Conservation (phyloP, 1,140 invertebrate genomes). For the Diorhabda carinulata region DNA sequence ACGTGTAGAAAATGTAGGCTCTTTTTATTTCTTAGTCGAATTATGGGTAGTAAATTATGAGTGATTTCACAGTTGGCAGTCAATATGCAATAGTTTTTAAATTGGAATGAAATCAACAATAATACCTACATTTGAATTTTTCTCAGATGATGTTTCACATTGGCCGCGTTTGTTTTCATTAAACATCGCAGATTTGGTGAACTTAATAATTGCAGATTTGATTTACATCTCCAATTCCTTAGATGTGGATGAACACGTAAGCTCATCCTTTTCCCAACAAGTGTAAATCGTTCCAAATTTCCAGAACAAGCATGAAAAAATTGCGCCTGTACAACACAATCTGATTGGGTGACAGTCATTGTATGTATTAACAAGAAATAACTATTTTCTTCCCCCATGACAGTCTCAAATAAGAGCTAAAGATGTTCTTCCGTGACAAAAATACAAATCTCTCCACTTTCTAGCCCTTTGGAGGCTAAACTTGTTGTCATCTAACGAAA, state of each 20-base stretch:
- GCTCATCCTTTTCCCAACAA: slow-evolving; percentile 39
- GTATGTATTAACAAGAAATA: slow-evolving; percentile 44
- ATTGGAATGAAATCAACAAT: slow-evolving; percentile 4
- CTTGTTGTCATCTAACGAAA: slow-evolving; percentile 43
- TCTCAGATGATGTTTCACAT: slow-evolving; percentile 43
- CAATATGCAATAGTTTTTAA: background rate
- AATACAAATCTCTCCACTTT: slow-evolving; percentile 39
- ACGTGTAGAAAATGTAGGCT: too few species aligned
- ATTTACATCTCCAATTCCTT: slow-evolving; percentile 28
- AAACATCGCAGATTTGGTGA: slow-evolving; percentile 34
- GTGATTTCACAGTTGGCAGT: too few species aligned
- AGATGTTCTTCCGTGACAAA: slow-evolving; percentile 40
- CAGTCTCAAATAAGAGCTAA: slow-evolving; percentile 39
- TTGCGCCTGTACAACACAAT: slow-evolving; percentile 42
- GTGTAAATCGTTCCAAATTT: slow-evolving; percentile 21
- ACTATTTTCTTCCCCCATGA: slow-evolving; percentile 11
- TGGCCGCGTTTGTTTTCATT: slow-evolving; percentile 37
- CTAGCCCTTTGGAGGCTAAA: slow-evolving; percentile 32
- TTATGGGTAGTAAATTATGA: too few species aligned
- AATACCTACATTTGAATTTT: slow-evolving; percentile 43
- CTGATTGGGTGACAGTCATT: slow-evolving; percentile 43
- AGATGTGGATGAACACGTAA: slow-evolving; percentile 34
- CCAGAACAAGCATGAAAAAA: slow-evolving; percentile 41
- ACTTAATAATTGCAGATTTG: slow-evolving; percentile 25
- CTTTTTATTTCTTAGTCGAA: too few species aligned